Conservation (phyloP, 2,888 invertebrate genomes). For the Aspidiotus destructor region DNA sequence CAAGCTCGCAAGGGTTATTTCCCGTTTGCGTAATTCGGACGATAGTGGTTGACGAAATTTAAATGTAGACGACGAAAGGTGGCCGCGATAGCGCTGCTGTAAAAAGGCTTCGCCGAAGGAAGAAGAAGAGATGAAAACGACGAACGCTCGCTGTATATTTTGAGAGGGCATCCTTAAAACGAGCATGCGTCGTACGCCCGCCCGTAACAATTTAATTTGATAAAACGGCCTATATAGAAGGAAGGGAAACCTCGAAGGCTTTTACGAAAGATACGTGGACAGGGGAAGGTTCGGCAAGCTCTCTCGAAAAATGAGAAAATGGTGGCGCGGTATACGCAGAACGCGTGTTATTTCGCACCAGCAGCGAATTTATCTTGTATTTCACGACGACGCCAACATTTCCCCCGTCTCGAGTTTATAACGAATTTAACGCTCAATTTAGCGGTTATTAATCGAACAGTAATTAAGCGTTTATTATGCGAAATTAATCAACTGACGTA, state of each 20-base stretch:
- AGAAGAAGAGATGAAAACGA: neutral
- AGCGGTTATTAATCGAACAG: constrained; percentile 52
- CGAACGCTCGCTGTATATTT: constrained; percentile 5
- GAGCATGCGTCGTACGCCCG: constrained; percentile 29
- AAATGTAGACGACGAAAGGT: constrained; percentile 6
- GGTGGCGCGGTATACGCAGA: constrained; percentile 19
- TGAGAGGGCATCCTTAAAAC: constrained; percentile 23
- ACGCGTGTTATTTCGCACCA: too few species aligned
- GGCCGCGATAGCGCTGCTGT: constrained; percentile 10
- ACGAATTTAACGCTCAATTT: constrained; percentile 49
- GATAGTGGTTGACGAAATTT: constrained; percentile 30
- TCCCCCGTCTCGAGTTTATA: constrained; percentile 37
- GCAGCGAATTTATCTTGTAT: too few species aligned
- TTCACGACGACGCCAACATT: constrained; percentile 6
- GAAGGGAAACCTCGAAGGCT: constrained; percentile 27
- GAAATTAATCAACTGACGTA: constrained; percentile 32
- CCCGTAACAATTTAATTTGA: constrained; percentile 32
- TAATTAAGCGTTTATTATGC: constrained; percentile 43
- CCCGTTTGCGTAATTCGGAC: constrained; percentile 26
- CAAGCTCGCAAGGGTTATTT: constrained; percentile 29
- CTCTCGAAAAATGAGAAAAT: constrained; percentile 31
- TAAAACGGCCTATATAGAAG: constrained; percentile 22
- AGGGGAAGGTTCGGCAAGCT: neutral
- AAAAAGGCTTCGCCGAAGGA: neutral
- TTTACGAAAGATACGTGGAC: constrained; percentile 7